These are phyloP conservation scores for Ageneiosus marmoratus DNA, from an alignment of 2,113 vertebrate species.

Conservation along the genomic window DNA sequence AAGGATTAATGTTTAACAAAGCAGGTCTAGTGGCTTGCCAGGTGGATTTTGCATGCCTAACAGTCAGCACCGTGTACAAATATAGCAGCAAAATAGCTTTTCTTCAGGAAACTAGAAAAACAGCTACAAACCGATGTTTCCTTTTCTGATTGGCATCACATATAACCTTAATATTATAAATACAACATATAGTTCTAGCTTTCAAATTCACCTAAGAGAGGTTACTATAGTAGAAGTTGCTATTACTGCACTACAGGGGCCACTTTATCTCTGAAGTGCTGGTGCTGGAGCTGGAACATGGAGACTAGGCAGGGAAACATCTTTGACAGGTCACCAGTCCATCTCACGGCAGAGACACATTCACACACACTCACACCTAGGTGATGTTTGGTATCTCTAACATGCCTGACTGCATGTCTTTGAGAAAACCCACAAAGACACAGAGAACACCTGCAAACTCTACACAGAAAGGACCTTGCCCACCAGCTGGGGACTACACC, in stretches of 20 bases:
- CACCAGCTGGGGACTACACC: not conserved
- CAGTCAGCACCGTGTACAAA: not conserved
- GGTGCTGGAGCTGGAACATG: too few species aligned
- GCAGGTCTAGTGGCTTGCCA: not conserved
- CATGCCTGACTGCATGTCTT: too few species aligned
- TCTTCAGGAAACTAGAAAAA: not conserved
- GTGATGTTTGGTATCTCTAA: too few species aligned
- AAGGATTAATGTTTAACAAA: constrained; percentile 29
- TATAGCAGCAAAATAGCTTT: not conserved
- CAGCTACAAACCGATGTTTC: not conserved
- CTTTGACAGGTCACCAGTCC: too few species aligned
- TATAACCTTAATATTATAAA: not conserved
- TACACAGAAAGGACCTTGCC: too few species aligned
- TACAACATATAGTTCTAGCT: not conserved
- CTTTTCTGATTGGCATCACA: not conserved
- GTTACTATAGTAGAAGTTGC: not conserved
- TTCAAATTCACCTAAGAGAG: not conserved
- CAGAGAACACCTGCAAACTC: too few species aligned
- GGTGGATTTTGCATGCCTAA: not conserved
- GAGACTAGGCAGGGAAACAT: too few species aligned
- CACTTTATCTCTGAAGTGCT: constrained; percentile 4
- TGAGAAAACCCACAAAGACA: too few species aligned
- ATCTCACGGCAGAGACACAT: too few species aligned
- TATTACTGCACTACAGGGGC: not conserved
- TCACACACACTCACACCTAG: too few species aligned